Base-by-base conservation (phyloP, 2,888 invertebrate genomes). In the Eudemis profundana region DNA sequence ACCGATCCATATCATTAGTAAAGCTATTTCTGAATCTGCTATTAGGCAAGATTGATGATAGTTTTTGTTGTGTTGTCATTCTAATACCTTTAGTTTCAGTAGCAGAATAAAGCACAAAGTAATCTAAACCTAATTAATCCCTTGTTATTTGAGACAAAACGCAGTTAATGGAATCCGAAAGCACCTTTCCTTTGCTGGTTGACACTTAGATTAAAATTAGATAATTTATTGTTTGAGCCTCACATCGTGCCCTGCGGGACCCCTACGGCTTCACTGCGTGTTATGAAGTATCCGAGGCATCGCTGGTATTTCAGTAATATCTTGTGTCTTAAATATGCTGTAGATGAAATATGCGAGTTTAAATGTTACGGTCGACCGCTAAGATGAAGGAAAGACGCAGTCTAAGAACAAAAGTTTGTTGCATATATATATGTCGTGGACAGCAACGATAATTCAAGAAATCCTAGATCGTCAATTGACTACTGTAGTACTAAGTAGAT, bases 181-280 rank as follows among this genome's bases (percentile, higher is more conserved):
- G 27, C 36, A 36, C 38, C 23, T 38, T 23, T 15, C 17, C 29
- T 10, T 42, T 23, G 23, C 44, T 21, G 14, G 19, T 36, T 14
- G 61, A 51, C 61, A 61, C 21, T 51, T 61, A 61, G 54, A 54
- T 61, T 61, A 51, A 61, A 51, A 61, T 36, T 21, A 7, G n/a
- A 21, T 51, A 36, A 61, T 61, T 44, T 61, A 61, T 51, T 40
- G 40, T 42, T 21, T 4, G 29, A 15, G 1, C 19, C 21, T 21
- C 15, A 36, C 14, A 15, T 19, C 21, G 12, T 12, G 1, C 29
- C 46, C 33, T 46, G 57, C 14, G 57, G 21, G 33, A 44, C 17
- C 8, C 40, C 27, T 2, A 23, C 0, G 8, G n/a, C 10, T 14
- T 46, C 19, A 14, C 3, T 8, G 33, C 23, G 15, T 38, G n/a